phyloP scores from a whole-genome alignment of 2,797 vertebrate genomes.

The Myotis pilosus region DNA sequence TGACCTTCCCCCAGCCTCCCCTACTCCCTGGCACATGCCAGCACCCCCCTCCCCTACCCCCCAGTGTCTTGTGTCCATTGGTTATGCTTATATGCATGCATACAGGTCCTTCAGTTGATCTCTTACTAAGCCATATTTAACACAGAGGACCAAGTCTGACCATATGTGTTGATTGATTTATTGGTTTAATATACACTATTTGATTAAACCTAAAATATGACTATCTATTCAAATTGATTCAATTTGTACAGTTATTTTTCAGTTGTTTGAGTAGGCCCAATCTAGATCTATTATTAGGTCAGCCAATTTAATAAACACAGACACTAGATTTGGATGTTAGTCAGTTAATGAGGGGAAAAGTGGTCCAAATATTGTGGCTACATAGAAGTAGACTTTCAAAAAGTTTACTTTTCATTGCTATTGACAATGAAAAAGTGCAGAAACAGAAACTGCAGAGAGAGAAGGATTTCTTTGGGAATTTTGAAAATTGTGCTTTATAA shows the following conservation, averaged over 20 bases:
- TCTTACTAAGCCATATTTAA: background rate
- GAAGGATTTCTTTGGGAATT: background rate
- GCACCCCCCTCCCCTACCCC: no score
- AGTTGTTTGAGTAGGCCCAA: background rate
- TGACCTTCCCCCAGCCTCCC: no score
- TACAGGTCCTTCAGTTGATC: no score
- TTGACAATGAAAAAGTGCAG: background rate
- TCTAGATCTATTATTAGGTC: background rate
- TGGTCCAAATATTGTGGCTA: background rate
- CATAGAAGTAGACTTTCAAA: background rate
- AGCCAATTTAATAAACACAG: background rate
- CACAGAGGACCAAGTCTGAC: background rate
- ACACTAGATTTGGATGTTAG: background rate
- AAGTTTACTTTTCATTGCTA: background rate
- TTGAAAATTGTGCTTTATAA: background rate
- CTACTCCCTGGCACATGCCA: no score
- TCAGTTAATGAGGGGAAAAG: background rate
- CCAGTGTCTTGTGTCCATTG: no score
- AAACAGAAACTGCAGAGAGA: background rate
- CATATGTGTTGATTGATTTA: background rate
- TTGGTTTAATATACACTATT: background rate
- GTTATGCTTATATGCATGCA: no score
- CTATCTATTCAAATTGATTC: background rate
- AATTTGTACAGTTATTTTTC: conserved; percentile 29
- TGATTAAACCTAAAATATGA: background rate